Evolutionary conservation across 2,113 vertebrate species (phyloP).

Genomic region (Hyla sarda): DNA sequence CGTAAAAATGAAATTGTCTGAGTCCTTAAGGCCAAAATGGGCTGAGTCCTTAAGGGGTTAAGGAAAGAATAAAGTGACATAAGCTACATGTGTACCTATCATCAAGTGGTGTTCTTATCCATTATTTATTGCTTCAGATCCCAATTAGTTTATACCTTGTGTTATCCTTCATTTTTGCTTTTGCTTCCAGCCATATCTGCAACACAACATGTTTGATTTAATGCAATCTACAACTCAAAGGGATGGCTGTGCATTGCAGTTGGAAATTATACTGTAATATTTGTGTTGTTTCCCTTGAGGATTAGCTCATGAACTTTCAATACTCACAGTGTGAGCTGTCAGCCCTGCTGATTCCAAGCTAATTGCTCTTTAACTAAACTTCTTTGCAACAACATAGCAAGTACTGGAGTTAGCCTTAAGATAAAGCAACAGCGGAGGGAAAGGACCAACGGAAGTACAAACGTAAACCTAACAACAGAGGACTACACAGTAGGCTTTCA

Average conservation of each 20-base stretch:
- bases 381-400: neutral
- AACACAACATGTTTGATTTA: constrained; percentile 15
- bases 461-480: neutral
- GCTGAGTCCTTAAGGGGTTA: too few species aligned
- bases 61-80: neutral
- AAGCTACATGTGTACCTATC: constrained; percentile 21
- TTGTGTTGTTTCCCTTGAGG: constrained; percentile 31
- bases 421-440: neutral
- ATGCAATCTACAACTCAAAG: constrained; percentile 13
- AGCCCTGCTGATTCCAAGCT: constrained; percentile 42
- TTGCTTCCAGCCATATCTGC: constrained; percentile 9
- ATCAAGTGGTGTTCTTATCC: neutral
- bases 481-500: neutral
- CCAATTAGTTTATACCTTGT: constrained; percentile 24
- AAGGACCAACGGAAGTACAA: neutral
- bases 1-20: too few species aligned
- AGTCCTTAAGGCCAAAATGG: too few species aligned
- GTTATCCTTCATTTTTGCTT: constrained; percentile 3
- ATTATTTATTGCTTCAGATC: constrained; percentile 36
- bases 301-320: constrained; percentile 48
- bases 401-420: neutral
- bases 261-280: constrained; percentile 36
- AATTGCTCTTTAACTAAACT: constrained; percentile 44
- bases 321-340: constrained; percentile 44
- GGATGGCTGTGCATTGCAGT: constrained; percentile 13